These are phyloP conservation scores for Sebastes schlegelii DNA, from an alignment of 2,113 vertebrate species.

Conservation along the genomic window DNA sequence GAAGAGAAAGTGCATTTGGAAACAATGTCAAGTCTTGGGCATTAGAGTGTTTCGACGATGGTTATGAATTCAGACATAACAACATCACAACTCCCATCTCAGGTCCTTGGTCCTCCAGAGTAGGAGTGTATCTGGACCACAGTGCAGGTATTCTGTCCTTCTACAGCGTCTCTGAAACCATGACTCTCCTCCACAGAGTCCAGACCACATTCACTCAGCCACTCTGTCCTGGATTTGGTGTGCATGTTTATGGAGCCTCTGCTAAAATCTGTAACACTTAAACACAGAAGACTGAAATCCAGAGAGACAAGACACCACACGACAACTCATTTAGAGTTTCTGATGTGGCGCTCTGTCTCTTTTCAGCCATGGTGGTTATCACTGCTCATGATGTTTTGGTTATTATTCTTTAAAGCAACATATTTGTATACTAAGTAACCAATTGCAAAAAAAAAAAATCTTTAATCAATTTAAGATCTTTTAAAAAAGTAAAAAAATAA, in stretches of 20 bases:
- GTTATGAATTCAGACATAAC: constrained; percentile 33
- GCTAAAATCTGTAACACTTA: neutral
- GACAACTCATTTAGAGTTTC: too few relatives aligned
- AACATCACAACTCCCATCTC: neutral
- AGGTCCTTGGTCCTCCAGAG: too few relatives aligned
- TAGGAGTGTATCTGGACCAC: too few relatives aligned
- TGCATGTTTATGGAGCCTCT: fast-evolving
- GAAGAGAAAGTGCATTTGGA: constrained; percentile 9
- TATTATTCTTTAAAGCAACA: neutral
- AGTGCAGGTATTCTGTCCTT: too few relatives aligned
- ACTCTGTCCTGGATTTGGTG: neutral
- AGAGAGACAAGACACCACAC: too few relatives aligned
- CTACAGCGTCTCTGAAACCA: too few relatives aligned
- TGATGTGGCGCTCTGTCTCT: neutral
- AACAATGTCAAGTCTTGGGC: constrained; percentile 28
- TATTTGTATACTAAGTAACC: neutral
- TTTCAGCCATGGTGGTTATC: neutral
- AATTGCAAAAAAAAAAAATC: neutral
- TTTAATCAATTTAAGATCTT: neutral
- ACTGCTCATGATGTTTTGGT: neutral
- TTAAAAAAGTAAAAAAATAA: neutral
- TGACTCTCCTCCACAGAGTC: too few relatives aligned
- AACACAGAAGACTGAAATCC: neutral
- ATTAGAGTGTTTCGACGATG: neutral
- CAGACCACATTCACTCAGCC: constrained; percentile 24